phyloP scores from a whole-genome alignment of 2,113 vertebrate species.

The Gallinago jamesoni region DNA sequence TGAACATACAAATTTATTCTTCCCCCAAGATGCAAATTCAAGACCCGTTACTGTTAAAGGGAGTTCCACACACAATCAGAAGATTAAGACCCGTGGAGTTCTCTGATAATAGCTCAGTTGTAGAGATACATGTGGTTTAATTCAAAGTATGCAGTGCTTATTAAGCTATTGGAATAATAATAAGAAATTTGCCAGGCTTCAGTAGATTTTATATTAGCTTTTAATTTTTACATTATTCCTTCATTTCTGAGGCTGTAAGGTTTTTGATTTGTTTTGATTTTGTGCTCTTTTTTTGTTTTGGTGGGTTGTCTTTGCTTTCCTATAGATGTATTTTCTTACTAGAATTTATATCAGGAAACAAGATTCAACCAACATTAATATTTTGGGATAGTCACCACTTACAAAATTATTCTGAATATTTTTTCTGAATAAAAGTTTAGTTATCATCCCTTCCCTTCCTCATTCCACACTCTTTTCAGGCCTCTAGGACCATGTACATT shows the following conservation, averaged over 20 bases:
- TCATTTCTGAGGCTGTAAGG: constrained; percentile 26
- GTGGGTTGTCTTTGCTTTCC: constrained; percentile 37
- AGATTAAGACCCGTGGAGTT: neutral
- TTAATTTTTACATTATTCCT: constrained; percentile 14
- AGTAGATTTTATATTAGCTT: neutral
- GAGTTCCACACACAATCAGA: neutral
- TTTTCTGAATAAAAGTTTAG: constrained; percentile 26
- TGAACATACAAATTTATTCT: neutral
- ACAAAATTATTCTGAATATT: constrained; percentile 21
- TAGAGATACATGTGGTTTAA: neutral
- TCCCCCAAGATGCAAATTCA: neutral
- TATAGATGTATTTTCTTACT: constrained; percentile 48
- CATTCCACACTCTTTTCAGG: neutral
- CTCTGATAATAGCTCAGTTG: neutral
- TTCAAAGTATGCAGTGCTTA: neutral
- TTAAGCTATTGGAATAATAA: constrained; percentile 2
- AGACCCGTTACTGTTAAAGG: neutral
- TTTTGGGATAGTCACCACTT: constrained; percentile 9
- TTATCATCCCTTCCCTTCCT: constrained; percentile 7
- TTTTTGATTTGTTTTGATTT: neutral
- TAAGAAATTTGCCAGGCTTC: constrained; percentile 1
- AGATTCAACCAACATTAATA: constrained; percentile 1
- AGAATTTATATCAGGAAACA: constrained; percentile 45
- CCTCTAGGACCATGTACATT: constrained; percentile 8
- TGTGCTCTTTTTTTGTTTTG: neutral